Base-by-base conservation (phyloP, 2,113 vertebrate genomes). In the Hylia prasina region DNA sequence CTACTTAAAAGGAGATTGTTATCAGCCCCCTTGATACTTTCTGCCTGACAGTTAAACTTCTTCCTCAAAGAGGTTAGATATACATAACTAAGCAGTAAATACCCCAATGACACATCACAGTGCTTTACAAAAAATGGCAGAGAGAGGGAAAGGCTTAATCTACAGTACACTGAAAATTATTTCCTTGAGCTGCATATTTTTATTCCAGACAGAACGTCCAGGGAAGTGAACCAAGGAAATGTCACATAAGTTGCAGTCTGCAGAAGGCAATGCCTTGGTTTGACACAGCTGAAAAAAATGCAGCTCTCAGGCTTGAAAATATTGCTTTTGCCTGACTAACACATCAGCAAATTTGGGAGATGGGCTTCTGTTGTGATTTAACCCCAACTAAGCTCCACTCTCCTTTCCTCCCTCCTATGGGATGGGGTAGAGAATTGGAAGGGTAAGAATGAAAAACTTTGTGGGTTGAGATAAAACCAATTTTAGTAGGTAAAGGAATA, bases 11-110 rank as follows among this genome's bases (percentile, higher is more conserved):
- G 84, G 71, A 95, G 95, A 93, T 93, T 96, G 76, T 96, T 97
- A 92, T 85, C 88, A 94, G 71, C 17, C 89, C 93, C 94, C 82
- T 92, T 92, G 92, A 65, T 96, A 93, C 86, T 96, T 96, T 66
- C 83, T 96, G 77, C 75, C 69, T 97, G 93, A 96, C 93, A 97
- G 91, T 85, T 93, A 79, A 94, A 95, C 85, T 73, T 60, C 94
- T 94, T 93, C 79, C 82, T 97, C 69, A 89, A 93, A 97, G 94
- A 97, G 65, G 96, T 97, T 96, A 95, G 72, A 89, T 87, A 87
- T 50, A 95, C 30, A 50, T 90, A 97, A 87, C 92, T 92, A 95
- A 97, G 93, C 75, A 84, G 56, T 85, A 95, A 97, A 96, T 90
- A 93, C 78, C 93, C 93, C 82, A 75, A 73, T 80, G 87, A 25